Evolutionary conservation across 2,888 invertebrate species (phyloP), one percentile per base, ranked within the genome.

Genomic region (Melitaea athalia): DNA sequence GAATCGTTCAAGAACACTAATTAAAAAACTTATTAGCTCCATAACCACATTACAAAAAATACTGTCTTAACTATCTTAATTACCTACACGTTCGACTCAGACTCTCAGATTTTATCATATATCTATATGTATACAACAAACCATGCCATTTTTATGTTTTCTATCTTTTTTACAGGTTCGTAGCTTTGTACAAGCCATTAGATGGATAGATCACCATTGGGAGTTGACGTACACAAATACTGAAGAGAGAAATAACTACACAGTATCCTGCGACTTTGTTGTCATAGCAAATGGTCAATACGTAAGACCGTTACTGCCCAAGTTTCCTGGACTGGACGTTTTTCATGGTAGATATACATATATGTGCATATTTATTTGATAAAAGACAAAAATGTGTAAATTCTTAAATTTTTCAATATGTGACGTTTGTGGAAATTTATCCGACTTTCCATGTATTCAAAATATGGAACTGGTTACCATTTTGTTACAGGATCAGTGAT

Each of bases 281-380:
- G 93, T 96, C 72, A 88, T 96, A 7, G 96, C 96, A 76, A 95
- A 94, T 77, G 96, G 96, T 80, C 95, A 93, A 77, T 91, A 89
- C 73, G 81, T 83, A 63, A 80, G 80, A 6, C 86, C 87, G 0
- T 76, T 76, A 1, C 79, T 83, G 72, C 92, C 93, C 0, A 79
- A 82, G 42, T 79, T 88, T 33, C 80, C 83, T 1, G 84, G 87
- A 15, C 78, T 84, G 59, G 82, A 88, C 2, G 63, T 73, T 10
- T 93, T 89, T 73, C 81, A 84, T 85, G 93, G 93, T 88, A 78
- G 52, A 15, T 24, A 3, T 24, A 3, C 3, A 24, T 24, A 2
- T 24, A 15, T 24, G 24, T 24, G 24, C 3, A 24, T 24, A 2
- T 24, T 2, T 24, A 24, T 24, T 24, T 2, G 1, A 24, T 24